Conservation (phyloP, 1,140 invertebrate species). For the Streblospio benedicti region DNA sequence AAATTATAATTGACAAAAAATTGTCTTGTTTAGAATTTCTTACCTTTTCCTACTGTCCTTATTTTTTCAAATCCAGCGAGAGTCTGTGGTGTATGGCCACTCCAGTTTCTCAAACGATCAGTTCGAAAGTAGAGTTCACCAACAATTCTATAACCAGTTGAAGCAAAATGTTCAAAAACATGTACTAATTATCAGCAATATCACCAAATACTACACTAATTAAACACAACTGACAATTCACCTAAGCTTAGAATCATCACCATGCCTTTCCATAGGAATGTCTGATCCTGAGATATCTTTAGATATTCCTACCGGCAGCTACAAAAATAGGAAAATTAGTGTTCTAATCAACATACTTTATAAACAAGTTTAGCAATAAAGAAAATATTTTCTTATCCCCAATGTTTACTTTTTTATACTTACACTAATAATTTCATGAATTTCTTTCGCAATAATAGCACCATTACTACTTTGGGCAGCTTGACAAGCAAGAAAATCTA, state of each 20-base stretch:
- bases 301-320: conserved; percentile 36
- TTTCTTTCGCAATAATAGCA: conserved; percentile 28
- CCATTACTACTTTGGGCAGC: conserved; percentile 34
- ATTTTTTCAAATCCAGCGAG: conserved; percentile 55
- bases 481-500: conserved; percentile 46
- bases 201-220: no score
- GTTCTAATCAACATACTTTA: background rate
- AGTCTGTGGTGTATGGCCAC: conserved; percentile 37
- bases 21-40: background rate
- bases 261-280: conserved; percentile 15
- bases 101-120: conserved; percentile 42
- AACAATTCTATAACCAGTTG: conserved; percentile 26
- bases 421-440: conserved; percentile 35
- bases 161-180: background rate
- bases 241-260: background rate
- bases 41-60: conserved; percentile 55
- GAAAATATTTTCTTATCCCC: no score
- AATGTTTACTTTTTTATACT: conserved; percentile 15
- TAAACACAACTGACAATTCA: background rate
- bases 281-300: conserved; percentile 37
- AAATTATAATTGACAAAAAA: background rate
- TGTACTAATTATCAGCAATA: background rate
- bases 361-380: no score
- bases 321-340: conserved; percentile 6
- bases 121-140: conserved; percentile 50